phyloP scores from a whole-genome alignment of 2,797 vertebrate species.

The Vultur gryphus region DNA sequence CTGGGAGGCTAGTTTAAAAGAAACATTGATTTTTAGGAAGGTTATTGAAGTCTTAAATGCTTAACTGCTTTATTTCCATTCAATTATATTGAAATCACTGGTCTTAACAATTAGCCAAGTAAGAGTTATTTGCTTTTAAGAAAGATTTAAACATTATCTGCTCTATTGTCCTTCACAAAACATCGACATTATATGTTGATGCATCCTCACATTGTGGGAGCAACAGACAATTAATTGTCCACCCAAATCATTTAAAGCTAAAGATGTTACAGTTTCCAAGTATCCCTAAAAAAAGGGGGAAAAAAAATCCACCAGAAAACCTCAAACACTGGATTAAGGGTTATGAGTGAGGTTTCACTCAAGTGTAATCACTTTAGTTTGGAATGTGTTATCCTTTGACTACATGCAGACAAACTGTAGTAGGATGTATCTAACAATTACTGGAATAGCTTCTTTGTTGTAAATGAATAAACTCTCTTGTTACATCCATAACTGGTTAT shows the following conservation, averaged over 20 bases:
- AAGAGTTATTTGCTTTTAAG: conserved; percentile 40
- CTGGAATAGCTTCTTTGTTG: background rate
- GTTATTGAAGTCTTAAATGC: conserved; percentile 65
- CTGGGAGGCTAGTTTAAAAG: conserved; percentile 23
- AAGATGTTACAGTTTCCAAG: conserved; percentile 21
- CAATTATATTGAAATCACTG: conserved; percentile 62
- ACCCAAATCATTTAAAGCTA: background rate
- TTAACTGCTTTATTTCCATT: conserved; percentile 65
- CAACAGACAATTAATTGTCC: background rate
- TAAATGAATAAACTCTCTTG: background rate
- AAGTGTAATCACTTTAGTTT: background rate
- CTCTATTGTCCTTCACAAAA: conserved; percentile 29
- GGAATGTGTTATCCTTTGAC: background rate
- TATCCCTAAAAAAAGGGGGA: background rate
- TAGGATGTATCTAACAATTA: background rate
- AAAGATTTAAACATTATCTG: conserved; percentile 39
- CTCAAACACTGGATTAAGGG: background rate
- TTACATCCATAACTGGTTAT: background rate
- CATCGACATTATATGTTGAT: background rate
- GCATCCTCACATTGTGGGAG: background rate
- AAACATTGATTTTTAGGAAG: conserved; percentile 67
- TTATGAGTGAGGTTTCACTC: background rate
- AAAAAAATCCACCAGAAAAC: background rate
- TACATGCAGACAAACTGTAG: background rate
- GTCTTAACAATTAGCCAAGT: conserved; percentile 63